Evolutionary conservation across 2,113 vertebrate genomes (phyloP).

Genomic region (Heterocephalus glaber): DNA sequence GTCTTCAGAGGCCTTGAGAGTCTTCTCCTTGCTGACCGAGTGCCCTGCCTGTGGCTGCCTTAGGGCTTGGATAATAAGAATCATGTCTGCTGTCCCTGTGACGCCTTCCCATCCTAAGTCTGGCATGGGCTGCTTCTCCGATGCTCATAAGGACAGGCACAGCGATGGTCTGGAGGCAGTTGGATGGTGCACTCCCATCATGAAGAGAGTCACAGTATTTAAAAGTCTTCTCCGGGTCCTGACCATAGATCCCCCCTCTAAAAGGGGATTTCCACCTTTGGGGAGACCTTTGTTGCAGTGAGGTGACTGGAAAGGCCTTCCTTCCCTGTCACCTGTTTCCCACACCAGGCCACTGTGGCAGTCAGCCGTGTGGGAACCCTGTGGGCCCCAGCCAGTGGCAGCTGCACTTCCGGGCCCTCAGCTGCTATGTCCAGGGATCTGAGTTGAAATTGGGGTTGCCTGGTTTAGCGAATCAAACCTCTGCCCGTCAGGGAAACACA

Average conservation of each 20-base stretch:
- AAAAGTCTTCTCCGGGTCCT: not conserved
- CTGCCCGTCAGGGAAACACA: not conserved
- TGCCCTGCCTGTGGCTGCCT: not conserved
- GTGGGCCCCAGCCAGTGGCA: not conserved
- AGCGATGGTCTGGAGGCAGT: not conserved
- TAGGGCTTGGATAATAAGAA: not conserved
- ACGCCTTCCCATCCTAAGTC: not conserved
- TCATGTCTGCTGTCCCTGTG: accelerated
- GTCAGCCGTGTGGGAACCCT: accelerated
- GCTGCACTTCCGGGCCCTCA: not conserved
- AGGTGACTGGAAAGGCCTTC: not conserved
- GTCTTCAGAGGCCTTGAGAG: not conserved
- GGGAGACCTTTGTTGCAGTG: not conserved
- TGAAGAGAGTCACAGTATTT: not conserved
- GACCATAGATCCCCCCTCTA: no score
- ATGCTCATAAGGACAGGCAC: accelerated
- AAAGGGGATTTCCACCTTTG: not conserved
- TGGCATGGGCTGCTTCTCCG: not conserved
- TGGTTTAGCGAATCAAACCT: not conserved
- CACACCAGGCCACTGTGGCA: accelerated
- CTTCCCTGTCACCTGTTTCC: not conserved
- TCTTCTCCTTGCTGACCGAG: not conserved
- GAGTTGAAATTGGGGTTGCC: not conserved
- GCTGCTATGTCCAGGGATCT: not conserved
- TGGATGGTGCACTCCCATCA: not conserved